Base-by-base conservation (phyloP, 2,797 vertebrate genomes). In the Bryconaethiops microstoma region DNA sequence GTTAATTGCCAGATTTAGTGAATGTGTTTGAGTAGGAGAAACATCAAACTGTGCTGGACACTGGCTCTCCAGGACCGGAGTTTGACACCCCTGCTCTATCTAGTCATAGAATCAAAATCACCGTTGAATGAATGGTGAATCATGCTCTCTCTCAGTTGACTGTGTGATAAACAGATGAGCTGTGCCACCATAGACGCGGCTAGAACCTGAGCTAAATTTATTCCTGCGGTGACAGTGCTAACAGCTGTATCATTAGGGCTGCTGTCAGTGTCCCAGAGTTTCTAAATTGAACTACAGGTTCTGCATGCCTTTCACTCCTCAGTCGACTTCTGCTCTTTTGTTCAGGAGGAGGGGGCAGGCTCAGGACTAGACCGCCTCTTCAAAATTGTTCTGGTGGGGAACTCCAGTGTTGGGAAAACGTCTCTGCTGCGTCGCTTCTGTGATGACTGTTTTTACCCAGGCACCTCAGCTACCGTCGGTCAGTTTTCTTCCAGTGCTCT, bases 361-460 rank as follows among this genome's bases (percentile, higher is more conserved):
- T 86, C 75, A 45, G 86, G 89, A 1, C 97, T 95, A 0, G 96
- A 98, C 76, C 93, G 92, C 2, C 91, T 99, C 79, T 99, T 99
- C 90, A 99, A 98, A 92, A 92, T 99, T 0, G 88, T 99, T 78
- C 87, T 98, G 48, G 95, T 99, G 54, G 97, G 97, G 16, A 96
- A 98, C 88, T 97, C 97, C 0, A 96, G 94, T 0, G 97, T 98
- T 4, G 98, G 98, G 68, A 99, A 98, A 91, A 99, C 97, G 0
- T 98, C 94, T 2, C 92, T 99, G 59, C 93, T 99, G 10, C 93
- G 89, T 21, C 89, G 95, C 39, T 95, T 98, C 88, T 99, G 96
- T 69, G 96, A 96, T 0, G 92, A 93, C 82, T 80, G 35, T 68
- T 98, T 98, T 89, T 91, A 90, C 40, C 82, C 94, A 0, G 95